Evolutionary conservation across 2,797 vertebrate genomes (phyloP), one percentile per base, ranked within the genome.

Genomic region (Erithacus rubecula): DNA sequence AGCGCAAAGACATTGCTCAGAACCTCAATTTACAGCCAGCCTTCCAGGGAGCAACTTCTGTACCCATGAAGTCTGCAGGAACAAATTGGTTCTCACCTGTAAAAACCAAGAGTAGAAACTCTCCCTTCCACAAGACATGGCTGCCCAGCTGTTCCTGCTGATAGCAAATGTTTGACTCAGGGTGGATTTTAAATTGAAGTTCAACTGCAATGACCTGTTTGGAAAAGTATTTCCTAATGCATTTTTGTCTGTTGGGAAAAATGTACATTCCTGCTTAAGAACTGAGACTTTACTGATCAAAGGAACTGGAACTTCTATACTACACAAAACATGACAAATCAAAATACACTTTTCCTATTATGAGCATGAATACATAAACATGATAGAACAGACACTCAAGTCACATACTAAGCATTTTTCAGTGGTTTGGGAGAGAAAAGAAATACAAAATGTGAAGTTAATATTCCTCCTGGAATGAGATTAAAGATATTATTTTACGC

Each of bases 401-500:
- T 49, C 6, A 10, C 68, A 77, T 29, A 72, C 46, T 53, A 87
- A 87, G 75, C 67, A 72, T 87, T 88, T 94, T 90, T 70, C 53
- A 78, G 62, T 29, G 18, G 39, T 65, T 68, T 91, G 43, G 19
- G 55, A 92, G 62, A 89, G 80, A 76, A 78, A 87, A 77, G 64
- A 94, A 95, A 88, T 36, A 78, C 13, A 83, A 78, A 92, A 93
- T 37, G 37, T 39, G 68, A 71, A 91, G 83, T 85, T 93, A 90
- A 76, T 87, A 87, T 79, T 93, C 67, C 52, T 85, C 53, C 44
- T 30, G 53, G 84, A 95, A 95, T 68, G 83, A 94, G 78, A 96
- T 92, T 84, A 89, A 89, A 87, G 53, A 68, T 83, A 94, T 32
- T 90, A 74, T 94, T 95, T 96, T 95, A 93, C 2, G 14, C 86